Base-by-base conservation (phyloP, 2,113 vertebrate species). In the Hippopotamus amphibius region DNA sequence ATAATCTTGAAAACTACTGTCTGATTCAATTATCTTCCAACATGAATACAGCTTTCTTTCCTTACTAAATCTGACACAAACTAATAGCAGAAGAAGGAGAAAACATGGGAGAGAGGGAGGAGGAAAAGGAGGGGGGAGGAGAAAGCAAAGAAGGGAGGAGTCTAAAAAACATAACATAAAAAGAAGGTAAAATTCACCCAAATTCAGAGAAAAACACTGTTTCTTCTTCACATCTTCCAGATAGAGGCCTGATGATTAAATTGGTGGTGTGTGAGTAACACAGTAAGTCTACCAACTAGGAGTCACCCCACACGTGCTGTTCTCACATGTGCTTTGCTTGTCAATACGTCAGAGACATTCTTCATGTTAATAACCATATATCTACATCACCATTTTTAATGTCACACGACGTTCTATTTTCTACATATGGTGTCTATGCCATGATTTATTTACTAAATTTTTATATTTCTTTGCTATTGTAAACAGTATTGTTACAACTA, bases 241-340 rank as follows among this genome's bases (percentile, higher is more conserved):
- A 33, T 1, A n/a, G 48, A 61, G 50, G 26, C 13, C 46, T 24
- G n/a, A 43, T 17, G 50, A 48, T 2, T 4, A 28, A 5, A 28
- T 16, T 5, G 41, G 16, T 1, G 8, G 4, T 0, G 1, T 5
- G 0, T 1, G 41, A 37, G 30, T 3, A 22, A 2, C n/a, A 3
- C 7, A 7, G 17, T 50, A 46, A 16, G 50, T 22, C 28, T 0
- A 17, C 37, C 30, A 30, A 81, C 3, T 0, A 4, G 41, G 26
- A 68, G 9, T 21, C 41, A 0, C 2, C 28, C 16, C 11, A 1
- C 0, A 0, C 13, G 0, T 0, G 9, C 65, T 61, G 11, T 4
- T 59, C 37, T 69, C 9, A 5, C 9, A 3, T 24, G 26, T 24
- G 65, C 7, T 87, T 33, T 33, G 16, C 41, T 71, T n/a, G 41